Conservation (phyloP, 2,797 vertebrate species). For the Spondyliosoma cantharus region DNA sequence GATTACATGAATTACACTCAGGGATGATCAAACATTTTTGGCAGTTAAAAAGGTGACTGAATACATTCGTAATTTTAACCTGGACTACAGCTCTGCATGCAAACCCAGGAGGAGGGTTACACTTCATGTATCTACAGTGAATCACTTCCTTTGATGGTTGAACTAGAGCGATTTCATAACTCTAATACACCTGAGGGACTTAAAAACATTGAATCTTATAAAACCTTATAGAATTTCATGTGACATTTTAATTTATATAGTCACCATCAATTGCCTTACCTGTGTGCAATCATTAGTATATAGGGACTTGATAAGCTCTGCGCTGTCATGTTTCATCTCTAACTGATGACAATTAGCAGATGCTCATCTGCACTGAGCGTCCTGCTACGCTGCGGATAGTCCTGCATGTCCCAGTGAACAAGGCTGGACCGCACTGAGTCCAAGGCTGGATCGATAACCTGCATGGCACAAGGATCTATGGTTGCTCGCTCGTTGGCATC, state of each 20-base stretch:
- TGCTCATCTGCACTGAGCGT: slow-evolving; percentile 15
- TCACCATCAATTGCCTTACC: slow-evolving; percentile 4
- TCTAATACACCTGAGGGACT: neutral
- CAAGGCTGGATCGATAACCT: slow-evolving; percentile 33
- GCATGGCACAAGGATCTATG: slow-evolving; percentile 17
- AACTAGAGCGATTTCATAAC: neutral
- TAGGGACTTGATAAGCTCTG: neutral
- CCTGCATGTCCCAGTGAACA: slow-evolving; percentile 2
- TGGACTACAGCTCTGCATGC: neutral
- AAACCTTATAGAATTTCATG: neutral
- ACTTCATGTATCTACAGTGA: neutral
- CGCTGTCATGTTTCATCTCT: slow-evolving; percentile 27
- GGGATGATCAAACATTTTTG: slow-evolving; percentile 5
- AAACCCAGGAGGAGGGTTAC: slow-evolving; percentile 1
- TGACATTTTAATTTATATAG: slow-evolving; percentile 10
- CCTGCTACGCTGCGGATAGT: neutral
- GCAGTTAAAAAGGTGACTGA: neutral
- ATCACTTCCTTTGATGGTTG: neutral
- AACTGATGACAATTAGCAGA: slow-evolving; percentile 35
- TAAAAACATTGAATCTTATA: slow-evolving; percentile 10
- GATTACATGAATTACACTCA: neutral
- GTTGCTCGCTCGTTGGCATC: slow-evolving; percentile 38
- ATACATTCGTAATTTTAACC: slow-evolving; percentile 11
- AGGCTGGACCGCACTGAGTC: slow-evolving; percentile 1
- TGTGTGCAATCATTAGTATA: slow-evolving; percentile 14